Evolutionary conservation across 2,113 vertebrate genomes (phyloP).

Genomic region (Martes martes): DNA sequence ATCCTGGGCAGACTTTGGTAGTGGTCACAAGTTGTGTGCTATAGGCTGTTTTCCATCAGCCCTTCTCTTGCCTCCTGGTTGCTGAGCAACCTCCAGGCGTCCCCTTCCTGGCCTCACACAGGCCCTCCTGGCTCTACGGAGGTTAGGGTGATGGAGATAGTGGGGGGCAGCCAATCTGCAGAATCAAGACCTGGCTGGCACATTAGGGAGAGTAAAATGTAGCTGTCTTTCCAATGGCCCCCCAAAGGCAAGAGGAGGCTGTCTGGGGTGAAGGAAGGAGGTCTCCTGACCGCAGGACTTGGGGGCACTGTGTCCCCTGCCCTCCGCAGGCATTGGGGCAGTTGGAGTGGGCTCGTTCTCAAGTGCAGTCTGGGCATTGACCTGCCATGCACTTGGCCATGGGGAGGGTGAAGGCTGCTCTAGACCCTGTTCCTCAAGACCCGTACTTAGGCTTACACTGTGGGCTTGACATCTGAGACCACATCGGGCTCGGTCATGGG

Average conservation of each 20-base stretch:
- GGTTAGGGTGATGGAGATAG: background rate
- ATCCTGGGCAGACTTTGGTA: background rate
- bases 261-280: background rate
- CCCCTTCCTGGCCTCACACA: background rate
- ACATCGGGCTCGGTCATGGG: rapidly evolving
- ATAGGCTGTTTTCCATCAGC: background rate
- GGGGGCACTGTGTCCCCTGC: rapidly evolving
- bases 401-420: no score
- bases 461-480: background rate
- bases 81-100: background rate
- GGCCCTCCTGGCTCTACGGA: background rate
- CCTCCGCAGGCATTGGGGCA: background rate
- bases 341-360: background rate
- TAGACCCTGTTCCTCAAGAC: background rate
- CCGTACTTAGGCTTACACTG: rapidly evolving
- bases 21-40: background rate
- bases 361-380: rapidly evolving
- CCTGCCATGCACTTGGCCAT: rapidly evolving
- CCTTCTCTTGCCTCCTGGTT: background rate
- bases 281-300: background rate
- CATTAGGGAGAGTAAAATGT: rapidly evolving
- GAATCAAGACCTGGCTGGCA: no score
- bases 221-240: background rate
- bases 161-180: background rate
- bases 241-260: background rate